Evolutionary conservation across 2,888 invertebrate genomes (phyloP), one percentile per base, ranked within the genome.

Genomic region (Oxycera nigricornis): DNA sequence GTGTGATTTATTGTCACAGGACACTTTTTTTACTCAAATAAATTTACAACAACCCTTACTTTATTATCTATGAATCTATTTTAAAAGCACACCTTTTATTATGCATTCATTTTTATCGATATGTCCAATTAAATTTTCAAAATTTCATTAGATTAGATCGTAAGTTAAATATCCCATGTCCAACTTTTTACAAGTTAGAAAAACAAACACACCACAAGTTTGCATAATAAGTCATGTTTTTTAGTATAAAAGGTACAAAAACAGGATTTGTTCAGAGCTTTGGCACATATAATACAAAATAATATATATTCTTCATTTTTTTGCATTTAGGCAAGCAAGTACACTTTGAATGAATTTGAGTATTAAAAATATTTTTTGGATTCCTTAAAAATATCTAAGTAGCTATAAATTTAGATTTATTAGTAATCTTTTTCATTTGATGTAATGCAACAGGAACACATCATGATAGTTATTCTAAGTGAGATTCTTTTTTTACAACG

Each of bases 261-360:
- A 70, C 31, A 70, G 35, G 26, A 22, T 70, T 70, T 70, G 52
- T 70, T 70, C 70, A 14, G 52, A 70, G 55, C 70, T 70, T 70
- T 70, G 70, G 70, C 70, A 70, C 70, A 70, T 70, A 7, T 70
- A 70, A 70, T 70, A 70, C 70, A 70, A 70, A 55, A 70, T 30
- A 22, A 31, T 55, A 24, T 55, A 55, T 14, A n/a, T 62, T 20
- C n/a, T 22, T 26, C 3, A 28, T 20, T 61, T 68, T 50, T 68
- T 24, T 68, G 2, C 20, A n/a, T n/a, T n/a, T 4, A 17, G 22
- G 28, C 7, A 68, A 70, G 70, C 70, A 70, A 70, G 39, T 39
- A 41, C 22, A n/a, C n/a, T n/a, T n/a, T 41, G 22, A 9, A 24
- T 39, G 26, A 55, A 31, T 9, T 52, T 52, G 70, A 70, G 52